phyloP scores from a whole-genome alignment of 1,140 invertebrate genomes.

The Apis florea region DNA sequence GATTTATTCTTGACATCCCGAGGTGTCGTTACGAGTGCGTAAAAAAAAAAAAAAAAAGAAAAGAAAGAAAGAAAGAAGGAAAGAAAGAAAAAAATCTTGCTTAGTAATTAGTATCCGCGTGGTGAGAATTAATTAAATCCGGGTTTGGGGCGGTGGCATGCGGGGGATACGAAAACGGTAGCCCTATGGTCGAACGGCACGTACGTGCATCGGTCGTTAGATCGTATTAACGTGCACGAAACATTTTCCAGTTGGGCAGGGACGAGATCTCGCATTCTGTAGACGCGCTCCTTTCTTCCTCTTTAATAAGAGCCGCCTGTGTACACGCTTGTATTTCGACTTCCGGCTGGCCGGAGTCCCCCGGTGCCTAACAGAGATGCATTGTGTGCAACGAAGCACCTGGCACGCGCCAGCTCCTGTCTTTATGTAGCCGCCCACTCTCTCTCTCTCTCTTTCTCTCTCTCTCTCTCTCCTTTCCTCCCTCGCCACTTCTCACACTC shows the following conservation, averaged over 20 bases:
- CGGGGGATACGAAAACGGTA: neutral
- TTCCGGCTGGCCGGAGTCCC: constrained; percentile 72
- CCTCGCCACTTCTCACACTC: neutral
- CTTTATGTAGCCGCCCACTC: constrained; percentile 70
- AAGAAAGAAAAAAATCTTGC: neutral
- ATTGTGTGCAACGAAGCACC: constrained; percentile 77
- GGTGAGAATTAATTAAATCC: constrained; percentile 49
- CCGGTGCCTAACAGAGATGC: constrained; percentile 70
- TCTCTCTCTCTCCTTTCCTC: constrained; percentile 23
- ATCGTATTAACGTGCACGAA: constrained; percentile 59
- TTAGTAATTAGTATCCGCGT: constrained; percentile 5
- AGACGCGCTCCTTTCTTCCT: constrained; percentile 64
- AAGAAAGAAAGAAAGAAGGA: no score
- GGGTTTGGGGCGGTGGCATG: neutral
- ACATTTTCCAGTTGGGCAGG: constrained; percentile 60
- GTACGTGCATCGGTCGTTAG: constrained; percentile 50
- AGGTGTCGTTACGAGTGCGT: neutral
- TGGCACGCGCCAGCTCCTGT: constrained; percentile 77
- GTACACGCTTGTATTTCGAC: constrained; percentile 71
- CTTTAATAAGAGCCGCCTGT: constrained; percentile 72
- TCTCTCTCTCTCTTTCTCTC: constrained; percentile 44
- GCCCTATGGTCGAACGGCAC: constrained; percentile 17
- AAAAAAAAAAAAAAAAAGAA: no score
- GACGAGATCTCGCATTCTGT: constrained; percentile 54
- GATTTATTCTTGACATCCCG: no score